Evolutionary conservation across 2,888 invertebrate species (phyloP).

Genomic region (Eucera pruinosa): DNA sequence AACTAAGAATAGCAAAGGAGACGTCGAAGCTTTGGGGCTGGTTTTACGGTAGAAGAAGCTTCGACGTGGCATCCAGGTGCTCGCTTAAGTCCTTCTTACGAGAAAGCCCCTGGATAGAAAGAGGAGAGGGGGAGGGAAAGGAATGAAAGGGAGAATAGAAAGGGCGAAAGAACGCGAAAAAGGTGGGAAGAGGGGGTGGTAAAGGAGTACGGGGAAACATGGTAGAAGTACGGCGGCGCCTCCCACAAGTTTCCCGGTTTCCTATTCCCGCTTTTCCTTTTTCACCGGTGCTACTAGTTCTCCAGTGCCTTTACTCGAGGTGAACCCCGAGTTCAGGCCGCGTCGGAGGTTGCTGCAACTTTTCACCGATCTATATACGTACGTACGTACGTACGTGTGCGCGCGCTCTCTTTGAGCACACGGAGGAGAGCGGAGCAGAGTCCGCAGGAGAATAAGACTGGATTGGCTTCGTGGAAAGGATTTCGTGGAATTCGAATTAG

Average conservation of each 20-base stretch:
- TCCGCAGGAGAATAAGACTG: conserved; percentile 58
- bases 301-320: conserved; percentile 24
- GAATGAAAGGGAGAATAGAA: conserved; percentile 19
- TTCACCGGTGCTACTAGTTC: conserved; percentile 16
- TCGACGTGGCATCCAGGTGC: conserved; percentile 24
- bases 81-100: conserved; percentile 47
- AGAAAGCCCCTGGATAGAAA: conserved; percentile 30
- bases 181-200: conserved; percentile 11
- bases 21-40: too few species aligned
- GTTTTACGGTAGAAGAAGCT: too few species aligned
- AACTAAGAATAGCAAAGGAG: too few species aligned
- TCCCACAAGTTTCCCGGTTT: conserved; percentile 68
- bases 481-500: conserved; percentile 70
- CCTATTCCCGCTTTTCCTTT: conserved; percentile 60
- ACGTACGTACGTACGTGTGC: conserved; percentile 14
- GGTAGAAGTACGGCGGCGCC: conserved; percentile 62
- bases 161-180: conserved; percentile 15
- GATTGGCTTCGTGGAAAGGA: conserved; percentile 66
- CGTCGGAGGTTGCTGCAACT: conserved; percentile 60
- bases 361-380: conserved; percentile 64
- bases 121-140: background rate
- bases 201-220: conserved; percentile 72
- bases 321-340: conserved; percentile 3
- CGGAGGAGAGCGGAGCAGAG: too few species aligned
- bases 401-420: too few species aligned